These are phyloP conservation scores for Megaptera novaeangliae DNA, from an alignment of 2,113 vertebrate genomes.

Conservation along the genomic window DNA sequence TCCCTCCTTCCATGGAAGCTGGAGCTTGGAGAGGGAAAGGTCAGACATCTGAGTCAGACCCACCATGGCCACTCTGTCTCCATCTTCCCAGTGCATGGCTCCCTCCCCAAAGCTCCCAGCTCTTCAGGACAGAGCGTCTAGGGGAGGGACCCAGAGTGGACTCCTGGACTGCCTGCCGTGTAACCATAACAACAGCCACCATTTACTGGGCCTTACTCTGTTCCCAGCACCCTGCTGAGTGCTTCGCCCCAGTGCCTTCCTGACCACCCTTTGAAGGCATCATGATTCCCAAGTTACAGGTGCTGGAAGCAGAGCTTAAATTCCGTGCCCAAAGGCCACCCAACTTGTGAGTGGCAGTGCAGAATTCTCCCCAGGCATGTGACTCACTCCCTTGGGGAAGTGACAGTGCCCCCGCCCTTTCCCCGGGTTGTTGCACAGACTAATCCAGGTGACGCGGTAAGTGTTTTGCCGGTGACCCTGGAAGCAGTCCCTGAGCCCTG, in stretches of 20 bases:
- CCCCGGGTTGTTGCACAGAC: not conserved
- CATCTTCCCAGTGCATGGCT: accelerated
- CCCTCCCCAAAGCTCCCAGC: not conserved
- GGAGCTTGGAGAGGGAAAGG: not conserved
- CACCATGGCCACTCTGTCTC: not conserved
- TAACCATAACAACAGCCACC: not conserved
- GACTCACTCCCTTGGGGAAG: not conserved
- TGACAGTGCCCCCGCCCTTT: not conserved
- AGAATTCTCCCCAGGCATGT: not conserved
- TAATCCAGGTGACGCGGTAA: accelerated
- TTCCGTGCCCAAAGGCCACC: not conserved
- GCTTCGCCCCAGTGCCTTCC: not conserved
- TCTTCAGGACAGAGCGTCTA: not conserved
- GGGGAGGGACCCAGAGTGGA: not conserved
- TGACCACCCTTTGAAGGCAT: not conserved
- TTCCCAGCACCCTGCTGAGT: not conserved
- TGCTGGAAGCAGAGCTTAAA: not conserved
- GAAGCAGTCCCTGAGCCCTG: accelerated
- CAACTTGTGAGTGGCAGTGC: not conserved
- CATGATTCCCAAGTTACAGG: not conserved
- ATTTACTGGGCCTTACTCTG: too few relatives aligned
- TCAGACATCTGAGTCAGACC: not conserved
- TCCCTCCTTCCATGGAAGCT: not conserved
- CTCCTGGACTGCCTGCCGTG: not conserved
- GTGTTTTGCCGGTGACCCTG: not conserved